Base-by-base conservation (phyloP, 2,113 vertebrate genomes). In the Oncorhynchus kisutch region DNA sequence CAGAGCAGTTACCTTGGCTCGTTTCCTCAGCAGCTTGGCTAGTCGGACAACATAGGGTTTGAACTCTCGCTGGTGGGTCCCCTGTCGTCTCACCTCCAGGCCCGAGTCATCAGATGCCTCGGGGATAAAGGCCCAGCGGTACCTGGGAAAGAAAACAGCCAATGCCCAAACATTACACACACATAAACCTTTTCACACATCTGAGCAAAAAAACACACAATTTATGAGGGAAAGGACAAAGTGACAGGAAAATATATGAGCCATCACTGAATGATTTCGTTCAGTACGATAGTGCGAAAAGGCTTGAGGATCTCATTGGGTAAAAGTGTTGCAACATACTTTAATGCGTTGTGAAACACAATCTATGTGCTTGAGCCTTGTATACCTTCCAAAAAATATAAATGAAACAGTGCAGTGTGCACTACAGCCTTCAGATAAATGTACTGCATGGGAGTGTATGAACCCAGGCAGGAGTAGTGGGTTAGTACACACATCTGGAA, bases 121-220 rank as follows among this genome's bases (percentile, higher is more conserved):
- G 66, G 98, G 97, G 88, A 99, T 96, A 81, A 99, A 99, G 71
- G 98, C 98, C 98, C 98, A 99, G 27, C 98, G 96, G 86, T 99
- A 99, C 97, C 97, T 99, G 89, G 59, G 25, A 84, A 16, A 76
- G 57, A 86, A 67, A 25, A 66, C 8, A 25, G 22, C 20, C 18
- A 64, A 24, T 3, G 9, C 39, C 39, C 39, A 8, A 4, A 45
- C 12, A 68, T 51, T 48, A 39, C 31, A 72, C 18, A 60, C 57
- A 60, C 8, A 45, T 39, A 2, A 25, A n/a, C 12, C 2, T 3
- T 14, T 11, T 59, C 24, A 59, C 71, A 48, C 11, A 45, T 31
- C 39, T 45, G 39, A 45, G 39, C 39, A 45, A 45, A 45, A 45
- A 45, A 9, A 12, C 2, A 45, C 8, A 9, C 39, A 11, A 45